phyloP scores from a whole-genome alignment of 1,140 invertebrate genomes.

The Harpegnathos saltator region DNA sequence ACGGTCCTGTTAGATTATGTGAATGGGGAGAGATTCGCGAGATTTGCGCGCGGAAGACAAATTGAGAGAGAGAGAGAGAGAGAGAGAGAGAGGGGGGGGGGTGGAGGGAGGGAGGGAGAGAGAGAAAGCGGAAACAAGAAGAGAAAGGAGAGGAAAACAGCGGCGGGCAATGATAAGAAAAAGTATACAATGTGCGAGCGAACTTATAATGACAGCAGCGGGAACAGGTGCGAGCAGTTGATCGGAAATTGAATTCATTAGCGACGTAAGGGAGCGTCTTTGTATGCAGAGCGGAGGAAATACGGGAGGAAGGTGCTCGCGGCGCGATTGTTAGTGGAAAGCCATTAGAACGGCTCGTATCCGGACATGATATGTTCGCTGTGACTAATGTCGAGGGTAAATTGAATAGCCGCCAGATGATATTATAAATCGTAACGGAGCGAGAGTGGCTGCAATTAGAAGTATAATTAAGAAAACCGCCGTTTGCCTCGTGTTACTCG shows the following conservation, averaged over 20 bases:
- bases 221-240: not conserved
- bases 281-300: constrained; percentile 14
- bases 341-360: constrained; percentile 1
- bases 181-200: not conserved
- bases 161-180: not conserved
- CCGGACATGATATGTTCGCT: constrained; percentile 23
- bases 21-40: not conserved
- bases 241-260: constrained; percentile 43
- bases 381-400: constrained; percentile 13
- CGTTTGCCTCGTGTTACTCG: not conserved
- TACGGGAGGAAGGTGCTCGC: not conserved
- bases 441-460: not conserved
- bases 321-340: constrained; percentile 9
- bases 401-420: not conserved
- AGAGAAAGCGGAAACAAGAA: not conserved
- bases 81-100: constrained; percentile 2
- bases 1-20: too few species aligned
- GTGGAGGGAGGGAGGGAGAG: not conserved
- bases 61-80: too few species aligned
- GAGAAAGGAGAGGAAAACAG: not conserved
- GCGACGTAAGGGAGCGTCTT: constrained; percentile 30
- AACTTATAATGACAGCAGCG: not conserved
- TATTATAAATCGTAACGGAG: too few species aligned
- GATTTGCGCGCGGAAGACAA: constrained; percentile 9
- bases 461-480: not conserved